A percentile compares a stretch with the other conserved stretches of the same genome.
Evolutionary conservation across 2,888 invertebrate species (phyloP).

Genomic region (Calameuta pallipes): DNA sequence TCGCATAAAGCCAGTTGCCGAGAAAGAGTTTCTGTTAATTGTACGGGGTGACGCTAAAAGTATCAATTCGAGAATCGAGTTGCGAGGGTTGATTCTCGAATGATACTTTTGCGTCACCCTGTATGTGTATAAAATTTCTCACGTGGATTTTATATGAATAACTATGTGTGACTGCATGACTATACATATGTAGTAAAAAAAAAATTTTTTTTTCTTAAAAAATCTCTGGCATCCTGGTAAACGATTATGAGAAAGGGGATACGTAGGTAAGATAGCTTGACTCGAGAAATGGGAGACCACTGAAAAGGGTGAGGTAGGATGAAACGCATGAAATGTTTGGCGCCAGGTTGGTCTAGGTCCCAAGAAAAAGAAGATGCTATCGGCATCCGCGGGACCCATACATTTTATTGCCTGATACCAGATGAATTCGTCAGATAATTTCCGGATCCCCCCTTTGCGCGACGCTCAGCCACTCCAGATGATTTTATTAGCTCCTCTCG

Average conservation of each 20-base stretch:
- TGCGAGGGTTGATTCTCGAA: too few species aligned
- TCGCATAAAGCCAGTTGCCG: constrained; percentile 14
- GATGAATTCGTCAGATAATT: constrained; percentile 64
- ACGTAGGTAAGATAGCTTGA: too few species aligned
- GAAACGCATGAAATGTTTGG: constrained; percentile 6
- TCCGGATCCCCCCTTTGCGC: constrained; percentile 15
- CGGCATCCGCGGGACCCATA: constrained; percentile 46
- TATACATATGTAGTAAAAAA: too few species aligned
- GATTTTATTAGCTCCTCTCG: constrained; percentile 48
- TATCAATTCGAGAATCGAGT: neutral
- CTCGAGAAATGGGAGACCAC: neutral
- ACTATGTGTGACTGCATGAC: too few species aligned
- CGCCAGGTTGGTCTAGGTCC: constrained; percentile 18
- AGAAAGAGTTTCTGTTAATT: neutral
- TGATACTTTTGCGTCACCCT: too few species aligned
- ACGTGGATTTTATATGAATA: too few species aligned
- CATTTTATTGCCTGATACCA: constrained; percentile 62
- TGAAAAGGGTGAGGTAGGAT: neutral
- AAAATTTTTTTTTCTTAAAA: too few species aligned
- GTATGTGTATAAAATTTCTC: too few species aligned
- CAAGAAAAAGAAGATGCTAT: constrained; percentile 49
- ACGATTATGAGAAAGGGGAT: too few species aligned
- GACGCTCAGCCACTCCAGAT: constrained; percentile 28
- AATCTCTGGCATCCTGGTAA: too few species aligned
- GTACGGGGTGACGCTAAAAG: neutral